Conservation (phyloP, 2,113 vertebrate species). For the Onychostoma macrolepis region DNA sequence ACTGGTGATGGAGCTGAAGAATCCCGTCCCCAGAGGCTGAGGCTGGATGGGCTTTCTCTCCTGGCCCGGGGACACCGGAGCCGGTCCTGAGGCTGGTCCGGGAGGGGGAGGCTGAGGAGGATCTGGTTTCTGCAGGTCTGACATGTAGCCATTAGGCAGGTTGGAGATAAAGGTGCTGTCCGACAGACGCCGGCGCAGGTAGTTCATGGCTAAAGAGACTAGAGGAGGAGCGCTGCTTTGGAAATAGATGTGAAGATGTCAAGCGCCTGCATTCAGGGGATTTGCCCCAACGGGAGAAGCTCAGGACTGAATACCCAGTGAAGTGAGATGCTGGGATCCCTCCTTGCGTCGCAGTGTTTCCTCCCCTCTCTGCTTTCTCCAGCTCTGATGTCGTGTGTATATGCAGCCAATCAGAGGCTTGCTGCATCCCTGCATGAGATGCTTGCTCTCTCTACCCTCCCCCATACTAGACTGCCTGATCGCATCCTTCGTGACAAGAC, state of each 20-base stretch:
- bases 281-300: neutral
- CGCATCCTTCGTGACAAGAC: slow-evolving; percentile 55
- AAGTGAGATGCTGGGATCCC: slow-evolving; percentile 64
- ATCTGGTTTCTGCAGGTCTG: slow-evolving; percentile 87
- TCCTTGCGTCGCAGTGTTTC: slow-evolving; percentile 65
- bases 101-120: slow-evolving; percentile 73
- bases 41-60: slow-evolving; percentile 72
- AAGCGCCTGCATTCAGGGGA: slow-evolving; percentile 4
- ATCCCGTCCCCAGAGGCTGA: slow-evolving; percentile 66
- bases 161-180: slow-evolving; percentile 98
- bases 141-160: slow-evolving; percentile 96
- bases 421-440: slow-evolving; percentile 66
- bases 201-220: slow-evolving; percentile 83
- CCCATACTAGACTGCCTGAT: slow-evolving; percentile 70
- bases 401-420: slow-evolving; percentile 71
- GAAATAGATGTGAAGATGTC: neutral
- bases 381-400: slow-evolving; percentile 62
- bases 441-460: slow-evolving; percentile 69
- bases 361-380: slow-evolving; percentile 62
- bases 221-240: neutral
- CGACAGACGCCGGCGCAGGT: slow-evolving; percentile 92
- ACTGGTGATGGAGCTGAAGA: slow-evolving; percentile 93
- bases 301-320: slow-evolving; percentile 61
- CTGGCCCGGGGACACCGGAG: slow-evolving; percentile 70
- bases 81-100: slow-evolving; percentile 68